These are phyloP conservation scores for Brachionus rotundiformis DNA, from an alignment of 1,140 invertebrate species.

Conservation along the genomic window DNA sequence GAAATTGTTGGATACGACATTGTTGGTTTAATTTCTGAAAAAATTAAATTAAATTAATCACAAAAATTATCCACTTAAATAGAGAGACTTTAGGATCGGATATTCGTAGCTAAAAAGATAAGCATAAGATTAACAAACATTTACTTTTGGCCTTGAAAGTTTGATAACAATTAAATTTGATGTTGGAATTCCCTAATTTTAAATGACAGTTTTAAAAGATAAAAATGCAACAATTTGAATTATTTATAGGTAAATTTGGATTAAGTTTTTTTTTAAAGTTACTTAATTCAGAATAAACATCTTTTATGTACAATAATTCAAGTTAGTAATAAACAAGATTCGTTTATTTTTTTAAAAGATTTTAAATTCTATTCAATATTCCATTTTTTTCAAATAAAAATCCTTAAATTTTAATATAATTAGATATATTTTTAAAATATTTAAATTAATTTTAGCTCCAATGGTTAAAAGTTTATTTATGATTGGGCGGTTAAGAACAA, in stretches of 20 bases:
- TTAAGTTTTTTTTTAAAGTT: not conserved
- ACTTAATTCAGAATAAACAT: slow-evolving; percentile 22
- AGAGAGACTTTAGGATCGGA: not conserved
- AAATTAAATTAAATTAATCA: slow-evolving; percentile 1
- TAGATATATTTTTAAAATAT: not conserved
- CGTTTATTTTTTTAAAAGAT: slow-evolving; percentile 27
- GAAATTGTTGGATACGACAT: not conserved
- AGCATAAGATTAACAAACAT: not conserved
- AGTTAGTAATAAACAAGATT: not conserved
- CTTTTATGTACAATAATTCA: not conserved
- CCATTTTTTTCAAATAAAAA: slow-evolving; percentile 9
- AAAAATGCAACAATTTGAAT: not conserved
- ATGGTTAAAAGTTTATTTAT: not conserved
- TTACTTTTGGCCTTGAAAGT: slow-evolving; percentile 29
- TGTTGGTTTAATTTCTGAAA: not conserved
- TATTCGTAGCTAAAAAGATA: not conserved
- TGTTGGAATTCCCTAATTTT: not conserved
- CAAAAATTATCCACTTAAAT: not conserved
- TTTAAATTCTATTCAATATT: not conserved
- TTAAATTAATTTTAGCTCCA: not conserved
- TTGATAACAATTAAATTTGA: not conserved
- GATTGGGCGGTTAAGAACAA: not conserved
- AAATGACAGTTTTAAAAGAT: slow-evolving; percentile 11
- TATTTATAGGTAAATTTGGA: slow-evolving; percentile 26
- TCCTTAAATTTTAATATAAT: slow-evolving; percentile 23